Base-by-base conservation (phyloP, 35 echinoderm and acorn worm species). In the Ptychodera flava region DNA sequence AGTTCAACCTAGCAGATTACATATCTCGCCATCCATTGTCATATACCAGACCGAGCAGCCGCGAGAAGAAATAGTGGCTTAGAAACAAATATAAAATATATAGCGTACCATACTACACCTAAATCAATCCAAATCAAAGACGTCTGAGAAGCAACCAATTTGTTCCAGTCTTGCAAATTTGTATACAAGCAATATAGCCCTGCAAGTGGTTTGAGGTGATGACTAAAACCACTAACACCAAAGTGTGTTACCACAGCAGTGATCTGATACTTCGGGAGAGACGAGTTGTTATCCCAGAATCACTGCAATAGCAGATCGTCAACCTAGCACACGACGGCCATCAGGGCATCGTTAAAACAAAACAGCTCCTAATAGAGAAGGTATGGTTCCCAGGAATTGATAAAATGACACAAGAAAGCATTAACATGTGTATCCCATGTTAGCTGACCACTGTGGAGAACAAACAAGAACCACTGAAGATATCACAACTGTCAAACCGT, bases 271-370 rank as follows among this genome's bases (percentile, higher is more conserved):
- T 90, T 1, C 36, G 90, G 31, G 93, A 90, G 77, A 87, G 83
- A 31, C 88, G 85, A 30, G 87, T 90, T 30, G 80, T 97, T 28
- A 64, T 95, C 32, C 94, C 88, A 33, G 64, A 87, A 29, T 37
- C 45, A 1, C 84, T 93, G 16, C 78, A 81, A 15, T 33, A 93
- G 28, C 37, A 37, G 36, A 87, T 84, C 0, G 35, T 93, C 16
- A 79, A 90, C 35, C 78, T 93, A 16, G 95, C 95, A 34, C 91
- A 93, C 32, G 83, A 87, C 52, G 89, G 85, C 16, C 89, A 97
- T 33, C 89, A 91, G 86, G 95, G 91, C 30, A 85, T 91, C 15
- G 82, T 91, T 1, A 90, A 90, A 27, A 86, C 82, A 22, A 90
- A 90, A 78, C 88, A 90, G 37, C 31, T 86, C 27, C 30, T 90